These are phyloP conservation scores for Drosophila nebulosa DNA, from an alignment of 1,140 invertebrate genomes.

Conservation along the genomic window DNA sequence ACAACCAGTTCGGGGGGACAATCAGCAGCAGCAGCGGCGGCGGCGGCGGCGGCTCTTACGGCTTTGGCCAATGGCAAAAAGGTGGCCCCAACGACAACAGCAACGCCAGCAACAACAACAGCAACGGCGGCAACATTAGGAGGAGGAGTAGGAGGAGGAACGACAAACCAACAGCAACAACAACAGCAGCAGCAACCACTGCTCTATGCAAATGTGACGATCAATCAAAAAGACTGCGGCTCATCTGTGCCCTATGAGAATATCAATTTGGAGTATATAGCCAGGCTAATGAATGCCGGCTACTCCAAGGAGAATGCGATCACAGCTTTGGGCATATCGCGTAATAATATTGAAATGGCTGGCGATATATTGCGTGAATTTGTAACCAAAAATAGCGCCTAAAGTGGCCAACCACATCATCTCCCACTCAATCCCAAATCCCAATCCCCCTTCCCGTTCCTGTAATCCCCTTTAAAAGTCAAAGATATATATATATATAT, in stretches of 20 bases:
- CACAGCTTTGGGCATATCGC: constrained; percentile 92
- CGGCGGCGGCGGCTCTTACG: not conserved
- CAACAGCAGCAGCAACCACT: constrained; percentile 57
- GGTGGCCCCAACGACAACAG: constrained; percentile 11
- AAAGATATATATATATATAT: constrained; percentile 2
- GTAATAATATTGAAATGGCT: constrained; percentile 96
- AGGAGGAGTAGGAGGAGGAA: too few species aligned
- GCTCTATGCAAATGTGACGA: constrained; percentile 80
- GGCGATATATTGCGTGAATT: constrained; percentile 97
- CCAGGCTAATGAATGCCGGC: constrained; percentile 91
- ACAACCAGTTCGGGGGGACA: constrained; percentile 59
- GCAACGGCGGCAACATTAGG: constrained; percentile 27
- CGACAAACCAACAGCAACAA: constrained; percentile 23
- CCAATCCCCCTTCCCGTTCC: not conserved
- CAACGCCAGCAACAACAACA: constrained; percentile 34
- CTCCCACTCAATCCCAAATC: not conserved
- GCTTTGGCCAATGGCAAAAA: constrained; percentile 58
- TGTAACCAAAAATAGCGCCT: constrained; percentile 82
- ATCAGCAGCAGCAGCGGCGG: constrained; percentile 31
- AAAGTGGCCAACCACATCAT: constrained; percentile 24
- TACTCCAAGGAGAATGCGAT: constrained; percentile 95
- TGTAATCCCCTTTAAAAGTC: too few species aligned
- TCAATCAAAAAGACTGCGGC: constrained; percentile 81
- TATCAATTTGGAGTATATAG: constrained; percentile 94
- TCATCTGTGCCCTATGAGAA: constrained; percentile 88